These are phyloP conservation scores for Celastrina argiolus DNA, from an alignment of 2,888 invertebrate species.

Conservation along the genomic window DNA sequence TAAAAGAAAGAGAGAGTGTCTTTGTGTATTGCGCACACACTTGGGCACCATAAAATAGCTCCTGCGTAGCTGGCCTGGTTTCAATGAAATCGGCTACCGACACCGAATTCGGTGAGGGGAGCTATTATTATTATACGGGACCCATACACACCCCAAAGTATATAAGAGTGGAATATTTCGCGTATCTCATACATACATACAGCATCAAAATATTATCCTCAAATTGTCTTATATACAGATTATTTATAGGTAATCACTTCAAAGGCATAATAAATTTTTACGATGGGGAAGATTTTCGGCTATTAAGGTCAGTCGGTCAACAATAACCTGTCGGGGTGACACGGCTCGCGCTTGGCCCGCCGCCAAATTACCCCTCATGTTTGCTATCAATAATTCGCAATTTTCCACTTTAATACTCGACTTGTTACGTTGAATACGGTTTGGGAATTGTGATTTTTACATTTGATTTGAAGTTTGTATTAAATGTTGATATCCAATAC, in stretches of 20 bases:
- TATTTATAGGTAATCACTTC: conserved; percentile 55
- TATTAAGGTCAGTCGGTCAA: conserved; percentile 60
- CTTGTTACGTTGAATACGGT: neutral
- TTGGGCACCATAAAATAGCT: too few relatives aligned
- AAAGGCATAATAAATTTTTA: conserved; percentile 59
- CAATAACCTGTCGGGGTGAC: conserved; percentile 63
- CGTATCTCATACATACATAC: neutral
- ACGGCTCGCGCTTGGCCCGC: conserved; percentile 47
- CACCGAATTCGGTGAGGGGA: too few relatives aligned
- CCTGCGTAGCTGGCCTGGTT: too few relatives aligned
- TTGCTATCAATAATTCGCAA: conserved; percentile 29
- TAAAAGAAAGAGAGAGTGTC: too few relatives aligned
- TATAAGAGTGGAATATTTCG: too few relatives aligned
- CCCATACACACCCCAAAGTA: too few relatives aligned
- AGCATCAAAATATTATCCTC: conserved; percentile 14
- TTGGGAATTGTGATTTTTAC: neutral
- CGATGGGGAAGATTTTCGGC: conserved; percentile 53
- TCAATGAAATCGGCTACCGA: too few relatives aligned
- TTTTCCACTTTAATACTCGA: conserved; percentile 1
- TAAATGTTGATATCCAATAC: neutral
- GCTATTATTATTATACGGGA: too few relatives aligned
- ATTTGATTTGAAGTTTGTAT: neutral
- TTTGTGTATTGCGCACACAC: too few relatives aligned
- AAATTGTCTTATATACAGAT: conserved; percentile 27
- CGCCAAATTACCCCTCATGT: conserved; percentile 43